These are phyloP conservation scores for Eurois occulta DNA, from an alignment of 2,888 invertebrate genomes.

Conservation along the genomic window DNA sequence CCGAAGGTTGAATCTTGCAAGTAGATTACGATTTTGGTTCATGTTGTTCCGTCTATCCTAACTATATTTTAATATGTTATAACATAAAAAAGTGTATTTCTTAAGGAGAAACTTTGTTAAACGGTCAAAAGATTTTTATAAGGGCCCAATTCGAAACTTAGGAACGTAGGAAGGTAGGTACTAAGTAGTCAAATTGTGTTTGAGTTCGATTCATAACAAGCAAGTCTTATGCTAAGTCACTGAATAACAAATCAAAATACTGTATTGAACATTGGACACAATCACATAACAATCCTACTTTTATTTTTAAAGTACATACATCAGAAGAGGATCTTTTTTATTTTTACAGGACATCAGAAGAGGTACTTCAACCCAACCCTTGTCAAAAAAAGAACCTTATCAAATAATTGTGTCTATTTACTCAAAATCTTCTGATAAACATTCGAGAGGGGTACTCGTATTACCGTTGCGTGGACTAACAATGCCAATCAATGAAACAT, in stretches of 20 bases:
- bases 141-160: background rate
- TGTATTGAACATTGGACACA: constrained; percentile 34
- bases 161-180: no score
- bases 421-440: constrained; percentile 74
- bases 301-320: constrained; percentile 52
- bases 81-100: no score
- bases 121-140: background rate
- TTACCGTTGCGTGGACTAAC: constrained; percentile 81
- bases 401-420: constrained; percentile 84
- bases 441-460: constrained; percentile 73
- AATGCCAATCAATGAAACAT: constrained; percentile 89
- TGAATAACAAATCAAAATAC: constrained; percentile 39
- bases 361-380: constrained; percentile 61
- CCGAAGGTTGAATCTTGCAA: background rate
- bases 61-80: background rate
- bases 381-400: constrained; percentile 72
- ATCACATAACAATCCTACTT: constrained; percentile 29
- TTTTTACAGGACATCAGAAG: constrained; percentile 52
- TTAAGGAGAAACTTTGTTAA: background rate
- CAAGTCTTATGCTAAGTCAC: constrained; percentile 20
- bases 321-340: constrained; percentile 52
- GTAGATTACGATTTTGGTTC: background rate
- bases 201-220: constrained; percentile 23
- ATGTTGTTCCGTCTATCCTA: background rate
- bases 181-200: background rate